phyloP scores from a whole-genome alignment of 1,140 invertebrate genomes.

The Arion vulgaris region DNA sequence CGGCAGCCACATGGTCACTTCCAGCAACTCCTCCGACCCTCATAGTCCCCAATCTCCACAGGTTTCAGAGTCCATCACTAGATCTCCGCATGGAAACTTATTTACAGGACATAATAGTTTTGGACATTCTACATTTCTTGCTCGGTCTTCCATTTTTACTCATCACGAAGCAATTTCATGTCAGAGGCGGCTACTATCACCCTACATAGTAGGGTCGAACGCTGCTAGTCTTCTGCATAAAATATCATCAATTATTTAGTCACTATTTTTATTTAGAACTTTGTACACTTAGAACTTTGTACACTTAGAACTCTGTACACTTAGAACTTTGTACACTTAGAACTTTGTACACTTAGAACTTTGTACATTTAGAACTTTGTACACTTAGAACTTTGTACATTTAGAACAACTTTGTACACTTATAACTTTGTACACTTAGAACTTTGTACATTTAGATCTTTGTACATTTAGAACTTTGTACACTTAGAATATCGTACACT shows the following conservation, averaged over 20 bases:
- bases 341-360: no score
- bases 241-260: slow-evolving; percentile 56
- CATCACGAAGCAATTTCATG: slow-evolving; percentile 48
- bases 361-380: no score
- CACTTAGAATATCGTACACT: no score
- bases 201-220: slow-evolving; percentile 52
- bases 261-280: no score
- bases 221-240: slow-evolving; percentile 54
- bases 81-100: background rate
- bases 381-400: no score
- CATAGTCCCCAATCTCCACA: slow-evolving; percentile 15
- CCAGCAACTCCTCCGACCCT: slow-evolving; percentile 13
- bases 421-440: no score
- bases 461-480: no score
- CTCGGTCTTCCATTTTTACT: slow-evolving; percentile 42
- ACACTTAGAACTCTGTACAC: no score
- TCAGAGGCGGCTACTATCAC: slow-evolving; percentile 52
- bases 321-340: no score
- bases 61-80: slow-evolving; percentile 1
- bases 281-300: no score
- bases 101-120: slow-evolving; percentile 23
- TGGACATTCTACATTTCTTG: slow-evolving; percentile 45
- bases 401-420: no score
- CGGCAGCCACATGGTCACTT: slow-evolving; percentile 35
- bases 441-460: no score